Evolutionary conservation across 2,888 invertebrate genomes (phyloP).

Genomic region (Spicauda simplicius): DNA sequence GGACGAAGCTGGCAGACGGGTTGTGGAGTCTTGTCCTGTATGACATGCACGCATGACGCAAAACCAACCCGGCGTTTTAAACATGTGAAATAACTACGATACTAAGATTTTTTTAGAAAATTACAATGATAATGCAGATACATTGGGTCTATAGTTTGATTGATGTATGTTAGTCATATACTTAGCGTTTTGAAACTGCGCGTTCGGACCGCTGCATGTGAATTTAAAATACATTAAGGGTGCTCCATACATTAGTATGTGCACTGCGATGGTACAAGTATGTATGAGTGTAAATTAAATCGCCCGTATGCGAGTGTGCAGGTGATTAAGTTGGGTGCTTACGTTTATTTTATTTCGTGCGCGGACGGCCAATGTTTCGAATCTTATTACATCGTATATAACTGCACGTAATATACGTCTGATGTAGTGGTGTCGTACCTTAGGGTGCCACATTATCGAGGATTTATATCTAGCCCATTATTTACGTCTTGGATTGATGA

Average conservation of each 20-base stretch:
- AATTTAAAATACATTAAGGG: background rate
- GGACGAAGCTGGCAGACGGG: slow-evolving; percentile 55
- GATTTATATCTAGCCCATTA: slow-evolving; percentile 21
- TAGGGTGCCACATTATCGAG: slow-evolving; percentile 20
- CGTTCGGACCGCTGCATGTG: background rate
- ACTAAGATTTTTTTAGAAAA: background rate
- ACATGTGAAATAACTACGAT: background rate
- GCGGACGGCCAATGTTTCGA: slow-evolving; percentile 15
- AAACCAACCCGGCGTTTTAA: slow-evolving; percentile 5
- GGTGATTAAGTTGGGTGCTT: slow-evolving; percentile 11
- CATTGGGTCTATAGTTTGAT: background rate
- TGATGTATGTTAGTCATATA: background rate
- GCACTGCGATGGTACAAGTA: background rate
- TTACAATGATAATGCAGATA: background rate
- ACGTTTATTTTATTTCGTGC: slow-evolving; percentile 20
- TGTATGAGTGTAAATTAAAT: slow-evolving; percentile 1
- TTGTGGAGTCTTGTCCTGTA: slow-evolving; percentile 43
- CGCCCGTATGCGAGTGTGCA: slow-evolving; percentile 8
- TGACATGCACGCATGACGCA: slow-evolving; percentile 11
- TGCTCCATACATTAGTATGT: slow-evolving; percentile 4
- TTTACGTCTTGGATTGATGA: slow-evolving; percentile 12
- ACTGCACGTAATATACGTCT: slow-evolving; percentile 1
- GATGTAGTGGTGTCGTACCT: slow-evolving; percentile 9
- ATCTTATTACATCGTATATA: slow-evolving; percentile 13
- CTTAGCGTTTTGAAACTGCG: background rate